Evolutionary conservation across 2,797 vertebrate genomes (phyloP), one percentile per base, ranked within the genome.

Genomic region (Sebastes umbrosus): DNA sequence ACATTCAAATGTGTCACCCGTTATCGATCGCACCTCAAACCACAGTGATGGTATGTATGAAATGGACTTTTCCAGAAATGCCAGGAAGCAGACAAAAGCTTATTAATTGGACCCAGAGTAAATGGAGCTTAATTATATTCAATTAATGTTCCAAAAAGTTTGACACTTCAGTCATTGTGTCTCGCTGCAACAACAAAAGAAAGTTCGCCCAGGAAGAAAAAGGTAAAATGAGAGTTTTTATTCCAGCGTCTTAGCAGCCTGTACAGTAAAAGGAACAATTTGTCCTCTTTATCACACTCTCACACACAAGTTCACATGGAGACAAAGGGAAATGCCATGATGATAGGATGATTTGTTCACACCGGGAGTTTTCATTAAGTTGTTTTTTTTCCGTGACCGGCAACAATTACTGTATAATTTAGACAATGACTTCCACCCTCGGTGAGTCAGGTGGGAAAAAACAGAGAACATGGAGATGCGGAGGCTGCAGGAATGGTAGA

Each of bases 1-100:
- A 80, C 77, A 83, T 91, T 90, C 69, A 4, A 72, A 57, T 12
- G 39, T 78, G 84, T 89, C 88, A 73, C 59, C 9, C 34, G 1
- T 13, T 82, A 92, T 91, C 64, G 91, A 92, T 85, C 16, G 5
- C 2, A 34, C 36, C 24, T 81, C 58, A 72, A 60, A 69, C 62
- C 18, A n/a, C 60, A 46, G 64, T 57, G 69, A 54, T 46, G 24
- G 13, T 62, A 43, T 64, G 27, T 69, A 63, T 75, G 43, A 79
- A 24, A 64, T 59, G 3, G 29, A 36, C 20, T 83, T 83, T 39
- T 77, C 12, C 31, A 83, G 14, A 81, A 74, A 87, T 83, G 66
- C 62, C 70, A 86, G 25, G 34, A 79, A 73, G 46, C 22, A 39
- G 73, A 81, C 34, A 81, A 85, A 73, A 46, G 75, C 32, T 57